Percentiles rank a stretch among this genome's conserved stretches.
phyloP scores from a whole-genome alignment of 2,797 vertebrate genomes.

The Enteromius trimaculatus region DNA sequence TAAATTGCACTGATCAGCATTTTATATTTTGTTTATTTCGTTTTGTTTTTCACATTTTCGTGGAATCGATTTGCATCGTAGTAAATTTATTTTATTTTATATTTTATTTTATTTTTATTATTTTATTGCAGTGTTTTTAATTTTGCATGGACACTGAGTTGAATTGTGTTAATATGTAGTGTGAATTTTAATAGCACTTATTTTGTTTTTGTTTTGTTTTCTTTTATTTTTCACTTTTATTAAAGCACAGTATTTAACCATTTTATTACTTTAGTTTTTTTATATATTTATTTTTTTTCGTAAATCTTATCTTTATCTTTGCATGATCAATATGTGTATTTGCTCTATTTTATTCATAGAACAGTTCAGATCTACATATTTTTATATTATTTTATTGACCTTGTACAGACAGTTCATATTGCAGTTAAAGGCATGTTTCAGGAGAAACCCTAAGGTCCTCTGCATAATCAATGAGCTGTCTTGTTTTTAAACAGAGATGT shows the following conservation, averaged over 20 bases:
- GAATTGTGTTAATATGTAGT: not conserved
- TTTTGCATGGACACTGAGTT: not conserved
- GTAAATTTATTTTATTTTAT: not conserved
- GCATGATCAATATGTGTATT: not conserved
- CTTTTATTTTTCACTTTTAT: not conserved
- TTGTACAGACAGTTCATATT: conserved; percentile 10
- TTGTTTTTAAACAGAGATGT: conserved; percentile 29
- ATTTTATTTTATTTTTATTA: not conserved
- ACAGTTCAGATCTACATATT: not conserved
- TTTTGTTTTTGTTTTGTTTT: not conserved
- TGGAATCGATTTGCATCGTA: not conserved
- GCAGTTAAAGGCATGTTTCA: not conserved
- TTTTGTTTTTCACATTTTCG: not conserved
- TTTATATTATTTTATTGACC: conserved; percentile 2
- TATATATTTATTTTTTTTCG: not conserved
- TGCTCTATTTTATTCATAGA: not conserved
- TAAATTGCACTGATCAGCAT: not conserved
- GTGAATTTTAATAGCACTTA: not conserved
- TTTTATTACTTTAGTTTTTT: not conserved
- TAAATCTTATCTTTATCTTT: not conserved
- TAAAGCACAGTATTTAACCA: not conserved
- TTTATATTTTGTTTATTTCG: not conserved
- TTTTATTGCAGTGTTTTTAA: not conserved
- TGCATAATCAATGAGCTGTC: conserved; percentile 35
- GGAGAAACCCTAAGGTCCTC: not conserved